Conservation (phyloP, 2,888 invertebrate species). For the Drosophila paranaensis region DNA sequence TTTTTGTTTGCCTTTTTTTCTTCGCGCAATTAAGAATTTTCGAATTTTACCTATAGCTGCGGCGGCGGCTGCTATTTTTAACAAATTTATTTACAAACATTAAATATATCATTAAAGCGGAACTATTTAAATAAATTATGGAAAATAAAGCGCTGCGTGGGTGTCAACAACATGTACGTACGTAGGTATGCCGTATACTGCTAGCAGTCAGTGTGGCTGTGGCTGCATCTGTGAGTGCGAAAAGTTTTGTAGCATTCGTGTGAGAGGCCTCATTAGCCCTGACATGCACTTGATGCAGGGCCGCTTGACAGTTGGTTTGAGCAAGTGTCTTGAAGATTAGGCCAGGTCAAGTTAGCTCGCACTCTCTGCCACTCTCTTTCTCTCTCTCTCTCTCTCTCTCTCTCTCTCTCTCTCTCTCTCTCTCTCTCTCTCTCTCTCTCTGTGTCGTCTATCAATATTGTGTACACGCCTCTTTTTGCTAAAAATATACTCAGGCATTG, state of each 20-base stretch:
- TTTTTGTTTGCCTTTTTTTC: slow-evolving; percentile 21
- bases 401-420: not conserved
- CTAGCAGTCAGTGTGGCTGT: slow-evolving; percentile 19
- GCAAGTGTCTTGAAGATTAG: slow-evolving; percentile 31
- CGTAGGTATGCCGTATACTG: slow-evolving; percentile 23
- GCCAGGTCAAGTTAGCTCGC: not conserved
- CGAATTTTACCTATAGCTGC: slow-evolving; percentile 31
- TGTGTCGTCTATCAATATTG: slow-evolving; percentile 58
- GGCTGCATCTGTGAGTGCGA: slow-evolving; percentile 1
- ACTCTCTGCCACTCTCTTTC: not conserved
- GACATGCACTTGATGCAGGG: slow-evolving; percentile 53
- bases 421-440: not conserved
- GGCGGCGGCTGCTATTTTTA: slow-evolving; percentile 61
- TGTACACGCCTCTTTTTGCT: slow-evolving; percentile 66
- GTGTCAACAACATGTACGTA: slow-evolving; percentile 21
- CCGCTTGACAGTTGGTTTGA: slow-evolving; percentile 28
- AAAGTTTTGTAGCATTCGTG: slow-evolving; percentile 4
- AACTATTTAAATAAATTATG: slow-evolving; percentile 80
- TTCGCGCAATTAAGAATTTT: slow-evolving; percentile 59
- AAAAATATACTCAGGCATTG: slow-evolving; percentile 52
- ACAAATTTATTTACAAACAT: slow-evolving; percentile 53
- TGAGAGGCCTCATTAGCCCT: slow-evolving; percentile 50
- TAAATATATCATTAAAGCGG: slow-evolving; percentile 72
- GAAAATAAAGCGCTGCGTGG: slow-evolving; percentile 63
- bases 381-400: not conserved